phyloP scores from a whole-genome alignment of 1,140 invertebrate genomes.

The Drusus annulatus region DNA sequence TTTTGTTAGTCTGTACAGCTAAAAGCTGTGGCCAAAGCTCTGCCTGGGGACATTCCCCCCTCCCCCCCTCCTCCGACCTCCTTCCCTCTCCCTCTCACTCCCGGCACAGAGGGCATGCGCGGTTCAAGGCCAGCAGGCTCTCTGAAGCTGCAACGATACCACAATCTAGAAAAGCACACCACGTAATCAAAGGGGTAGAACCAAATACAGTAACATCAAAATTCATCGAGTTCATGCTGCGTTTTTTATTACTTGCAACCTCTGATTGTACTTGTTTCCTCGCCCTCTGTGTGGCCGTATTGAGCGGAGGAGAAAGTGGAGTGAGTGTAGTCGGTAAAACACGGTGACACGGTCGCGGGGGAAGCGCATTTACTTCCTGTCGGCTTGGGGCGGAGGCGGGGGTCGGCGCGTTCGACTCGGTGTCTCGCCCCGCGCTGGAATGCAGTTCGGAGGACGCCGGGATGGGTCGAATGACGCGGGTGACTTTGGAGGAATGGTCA shows the following conservation, averaged over 20 bases:
- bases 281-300: too few species aligned
- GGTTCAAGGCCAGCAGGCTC: conserved; percentile 32
- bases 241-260: too few species aligned
- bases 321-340: not conserved
- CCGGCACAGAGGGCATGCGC: conserved; percentile 29
- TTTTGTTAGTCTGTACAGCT: too few species aligned
- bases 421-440: not conserved
- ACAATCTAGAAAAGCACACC: not conserved
- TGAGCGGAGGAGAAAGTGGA: not conserved
- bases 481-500: too few species aligned
- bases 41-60: not conserved
- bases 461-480: not conserved
- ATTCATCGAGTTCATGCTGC: too few species aligned
- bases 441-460: not conserved
- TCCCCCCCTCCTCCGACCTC: not conserved
- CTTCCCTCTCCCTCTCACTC: not conserved
- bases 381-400: not conserved
- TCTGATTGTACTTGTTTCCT: too few species aligned
- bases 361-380: not conserved
- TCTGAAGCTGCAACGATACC: not conserved
- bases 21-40: not conserved
- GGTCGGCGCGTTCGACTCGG: not conserved
- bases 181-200: too few species aligned
- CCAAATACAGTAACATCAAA: too few species aligned
- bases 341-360: conserved; percentile 8